Evolutionary conservation across 1,140 invertebrate genomes (phyloP), one percentile per base, ranked within the genome.

Genomic region (Ganaspis sp.): DNA sequence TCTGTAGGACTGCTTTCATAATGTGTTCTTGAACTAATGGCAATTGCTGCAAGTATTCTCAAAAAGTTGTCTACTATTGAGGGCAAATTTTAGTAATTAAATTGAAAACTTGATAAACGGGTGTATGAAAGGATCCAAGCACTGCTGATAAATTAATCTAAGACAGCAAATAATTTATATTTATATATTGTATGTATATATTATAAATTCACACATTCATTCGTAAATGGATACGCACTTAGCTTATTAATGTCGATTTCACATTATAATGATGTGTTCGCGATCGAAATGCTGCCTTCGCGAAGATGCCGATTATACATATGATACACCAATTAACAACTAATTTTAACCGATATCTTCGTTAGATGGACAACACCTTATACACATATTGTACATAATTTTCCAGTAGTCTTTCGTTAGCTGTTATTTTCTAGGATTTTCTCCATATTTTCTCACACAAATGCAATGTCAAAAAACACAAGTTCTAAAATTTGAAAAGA

Each of bases 151-250:
- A 73, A 29, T 45, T 72, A 73, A 73, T 75, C 21, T 73, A 72
- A 79, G 8, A 84, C 83, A 74, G 71, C 45, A 84, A 79, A 77
- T 81, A 78, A 84, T 84, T 84, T 85, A 86, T 86, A 85, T 84
- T 82, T 85, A 69, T 85, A 84, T 80, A 80, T 72, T 54, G 69
- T 69, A 78, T 45, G 34, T 40, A 78, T 40, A 54, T 34, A 72
- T 73, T 64, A 40, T 17, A 73, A 69, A 34, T 9, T 73, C 42
- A 69, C 5, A 71, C 3, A 73, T 23, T 74, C 19, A 49, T 45
- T 40, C 45, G 49, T 53, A 38, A 38, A 72, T n/a, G 17, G 9
- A 54, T 37, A 77, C 40, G 75, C 42, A 71, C 70, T 64, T 64
- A 34, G 26, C 23, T 64, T 29, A 64, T 64, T 29, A 34, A 29